These are phyloP conservation scores for Drosophila mimetica DNA, from an alignment of 2,888 invertebrate species.

Conservation along the genomic window DNA sequence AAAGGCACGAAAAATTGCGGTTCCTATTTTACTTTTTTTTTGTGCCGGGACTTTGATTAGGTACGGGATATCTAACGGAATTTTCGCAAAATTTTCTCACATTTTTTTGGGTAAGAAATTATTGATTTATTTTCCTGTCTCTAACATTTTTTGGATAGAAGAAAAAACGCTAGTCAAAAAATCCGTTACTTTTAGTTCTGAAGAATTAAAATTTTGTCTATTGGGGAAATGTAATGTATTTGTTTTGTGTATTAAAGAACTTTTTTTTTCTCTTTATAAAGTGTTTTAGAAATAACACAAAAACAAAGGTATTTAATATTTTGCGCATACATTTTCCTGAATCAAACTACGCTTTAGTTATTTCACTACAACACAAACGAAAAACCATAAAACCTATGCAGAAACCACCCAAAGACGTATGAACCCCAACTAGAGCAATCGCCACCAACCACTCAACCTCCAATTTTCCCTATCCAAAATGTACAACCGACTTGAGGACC, in stretches of 20 bases:
- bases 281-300: too few relatives aligned
- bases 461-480: not conserved
- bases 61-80: slow-evolving; percentile 63
- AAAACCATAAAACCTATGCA: slow-evolving; percentile 1
- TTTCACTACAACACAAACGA: not conserved
- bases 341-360: not conserved
- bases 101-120: slow-evolving; percentile 12
- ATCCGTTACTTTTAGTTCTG: slow-evolving; percentile 15
- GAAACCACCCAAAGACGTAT: slow-evolving; percentile 4
- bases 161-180: not conserved
- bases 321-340: not conserved
- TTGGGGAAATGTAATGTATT: too few relatives aligned
- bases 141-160: slow-evolving; percentile 23
- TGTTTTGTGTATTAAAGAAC: too few relatives aligned
- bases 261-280: too few relatives aligned
- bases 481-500: slow-evolving; percentile 15
- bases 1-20: slow-evolving; percentile 27
- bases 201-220: too few relatives aligned
- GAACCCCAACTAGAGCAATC: slow-evolving; percentile 17
- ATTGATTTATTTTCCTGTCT: slow-evolving; percentile 30
- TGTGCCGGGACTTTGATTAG: slow-evolving; percentile 55
- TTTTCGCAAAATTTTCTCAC: slow-evolving; percentile 72
- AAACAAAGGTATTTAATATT: too few relatives aligned
- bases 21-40: slow-evolving; percentile 30
- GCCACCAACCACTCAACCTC: slow-evolving; percentile 19